Conservation (phyloP, 2,113 vertebrate species). For the Hyperopisus bebe region DNA sequence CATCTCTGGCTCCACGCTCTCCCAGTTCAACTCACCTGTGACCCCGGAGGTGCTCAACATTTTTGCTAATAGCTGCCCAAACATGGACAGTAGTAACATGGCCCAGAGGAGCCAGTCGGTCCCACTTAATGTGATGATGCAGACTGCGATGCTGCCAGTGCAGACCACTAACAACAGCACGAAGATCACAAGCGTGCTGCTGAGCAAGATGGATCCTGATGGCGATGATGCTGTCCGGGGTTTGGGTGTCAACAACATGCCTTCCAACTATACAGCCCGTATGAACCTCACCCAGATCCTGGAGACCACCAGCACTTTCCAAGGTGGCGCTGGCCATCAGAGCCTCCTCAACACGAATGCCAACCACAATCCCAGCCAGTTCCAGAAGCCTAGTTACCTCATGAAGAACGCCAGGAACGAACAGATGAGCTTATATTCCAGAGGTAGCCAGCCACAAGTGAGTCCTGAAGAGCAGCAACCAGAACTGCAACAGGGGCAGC, state of each 20-base stretch:
- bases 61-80: slow-evolving; percentile 72
- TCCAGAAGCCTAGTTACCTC: slow-evolving; percentile 94
- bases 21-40: slow-evolving; percentile 81
- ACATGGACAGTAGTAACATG: slow-evolving; percentile 77
- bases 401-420: slow-evolving; percentile 71
- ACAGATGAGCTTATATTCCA: slow-evolving; percentile 77
- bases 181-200: slow-evolving; percentile 92
- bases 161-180: slow-evolving; percentile 78
- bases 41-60: slow-evolving; percentile 79
- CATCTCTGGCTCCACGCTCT: slow-evolving; percentile 67
- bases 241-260: slow-evolving; percentile 92
- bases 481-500: slow-evolving; percentile 48
- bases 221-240: slow-evolving; percentile 87
- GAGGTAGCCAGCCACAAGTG: slow-evolving; percentile 86
- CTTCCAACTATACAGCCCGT: slow-evolving; percentile 95
- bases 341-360: slow-evolving; percentile 51
- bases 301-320: slow-evolving; percentile 67
- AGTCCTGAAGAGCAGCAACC: slow-evolving; percentile 70
- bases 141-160: slow-evolving; percentile 77
- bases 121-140: slow-evolving; percentile 95
- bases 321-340: slow-evolving; percentile 61
- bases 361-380: slow-evolving; percentile 64
- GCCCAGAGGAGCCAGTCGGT: slow-evolving; percentile 95
- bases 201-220: slow-evolving; percentile 93
- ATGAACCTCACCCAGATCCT: slow-evolving; percentile 99